Percentiles rank a stretch among this genome's conserved stretches.
phyloP scores from a whole-genome alignment of 2,797 vertebrate genomes.

The Sciurus carolinensis region DNA sequence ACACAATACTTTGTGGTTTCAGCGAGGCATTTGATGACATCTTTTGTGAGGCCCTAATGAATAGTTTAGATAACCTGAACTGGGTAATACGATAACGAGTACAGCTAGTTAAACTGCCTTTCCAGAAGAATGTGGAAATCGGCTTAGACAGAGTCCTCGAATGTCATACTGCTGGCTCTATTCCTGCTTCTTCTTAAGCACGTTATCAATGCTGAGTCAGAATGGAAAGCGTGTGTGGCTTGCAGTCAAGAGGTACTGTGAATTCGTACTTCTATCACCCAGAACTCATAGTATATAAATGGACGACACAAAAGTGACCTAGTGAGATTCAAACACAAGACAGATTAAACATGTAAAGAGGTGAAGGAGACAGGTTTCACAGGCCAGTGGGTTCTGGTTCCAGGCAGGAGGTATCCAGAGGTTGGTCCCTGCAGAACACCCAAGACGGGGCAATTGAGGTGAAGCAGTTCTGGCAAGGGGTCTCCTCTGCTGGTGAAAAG shows the following conservation, averaged over 20 bases:
- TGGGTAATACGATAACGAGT: background rate
- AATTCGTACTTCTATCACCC: background rate
- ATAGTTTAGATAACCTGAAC: background rate
- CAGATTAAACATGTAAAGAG: background rate
- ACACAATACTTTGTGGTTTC: background rate
- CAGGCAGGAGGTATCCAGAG: background rate
- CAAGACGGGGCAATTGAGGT: rapidly evolving
- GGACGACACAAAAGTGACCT: background rate
- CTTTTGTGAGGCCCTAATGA: background rate
- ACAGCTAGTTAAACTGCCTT: background rate
- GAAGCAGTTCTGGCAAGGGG: background rate
- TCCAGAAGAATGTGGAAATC: background rate
- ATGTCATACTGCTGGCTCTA: background rate
- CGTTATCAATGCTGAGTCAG: background rate
- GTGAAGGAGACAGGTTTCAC: no score
- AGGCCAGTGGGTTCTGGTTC: background rate
- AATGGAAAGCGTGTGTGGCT: background rate
- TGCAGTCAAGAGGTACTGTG: background rate
- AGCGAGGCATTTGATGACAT: background rate
- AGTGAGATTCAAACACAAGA: background rate
- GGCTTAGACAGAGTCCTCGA: rapidly evolving
- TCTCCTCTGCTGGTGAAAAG: background rate
- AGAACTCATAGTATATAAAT: background rate
- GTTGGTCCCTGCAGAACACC: rapidly evolving
- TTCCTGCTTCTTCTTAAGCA: background rate